Conservation (phyloP, 2,113 vertebrate genomes). For the Emydura subglobosa region DNA sequence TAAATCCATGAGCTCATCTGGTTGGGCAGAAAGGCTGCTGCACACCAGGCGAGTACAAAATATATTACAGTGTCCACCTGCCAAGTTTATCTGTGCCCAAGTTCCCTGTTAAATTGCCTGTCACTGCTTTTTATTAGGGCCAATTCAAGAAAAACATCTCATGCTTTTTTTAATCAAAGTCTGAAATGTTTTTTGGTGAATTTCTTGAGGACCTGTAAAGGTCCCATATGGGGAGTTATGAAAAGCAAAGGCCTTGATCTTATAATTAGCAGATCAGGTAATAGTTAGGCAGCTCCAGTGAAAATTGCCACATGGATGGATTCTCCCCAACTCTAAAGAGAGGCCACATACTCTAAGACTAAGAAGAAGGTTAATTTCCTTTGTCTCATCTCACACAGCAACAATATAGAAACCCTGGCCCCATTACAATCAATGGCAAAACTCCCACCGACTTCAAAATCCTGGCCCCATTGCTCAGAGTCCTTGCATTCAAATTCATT, state of each 20-base stretch:
- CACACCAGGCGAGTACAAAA: not conserved
- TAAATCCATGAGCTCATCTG: not conserved
- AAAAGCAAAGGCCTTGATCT: not conserved
- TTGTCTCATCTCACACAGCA: not conserved
- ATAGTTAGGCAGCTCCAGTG: not conserved
- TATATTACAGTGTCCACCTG: not conserved
- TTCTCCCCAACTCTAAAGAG: not conserved
- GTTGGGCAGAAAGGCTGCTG: not conserved
- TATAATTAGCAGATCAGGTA: not conserved
- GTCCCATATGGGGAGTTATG: not conserved
- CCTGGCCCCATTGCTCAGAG: not conserved
- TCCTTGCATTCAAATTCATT: not conserved
- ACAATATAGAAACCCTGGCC: not conserved
- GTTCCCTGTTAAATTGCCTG: not conserved
- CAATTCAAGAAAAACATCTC: not conserved
- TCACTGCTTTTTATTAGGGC: not conserved
- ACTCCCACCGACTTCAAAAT: not conserved
- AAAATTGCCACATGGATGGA: not conserved
- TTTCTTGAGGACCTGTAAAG: not conserved
- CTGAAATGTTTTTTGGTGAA: not conserved
- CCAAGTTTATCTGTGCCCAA: not conserved
- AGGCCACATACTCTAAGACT: not conserved
- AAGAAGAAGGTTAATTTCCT: not conserved
- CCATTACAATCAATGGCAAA: not conserved
- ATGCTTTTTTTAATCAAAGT: not conserved